Evolutionary conservation across 2,113 vertebrate genomes (phyloP), one percentile per base, ranked within the genome.

Genomic region (Prionailurus bengalensis): DNA sequence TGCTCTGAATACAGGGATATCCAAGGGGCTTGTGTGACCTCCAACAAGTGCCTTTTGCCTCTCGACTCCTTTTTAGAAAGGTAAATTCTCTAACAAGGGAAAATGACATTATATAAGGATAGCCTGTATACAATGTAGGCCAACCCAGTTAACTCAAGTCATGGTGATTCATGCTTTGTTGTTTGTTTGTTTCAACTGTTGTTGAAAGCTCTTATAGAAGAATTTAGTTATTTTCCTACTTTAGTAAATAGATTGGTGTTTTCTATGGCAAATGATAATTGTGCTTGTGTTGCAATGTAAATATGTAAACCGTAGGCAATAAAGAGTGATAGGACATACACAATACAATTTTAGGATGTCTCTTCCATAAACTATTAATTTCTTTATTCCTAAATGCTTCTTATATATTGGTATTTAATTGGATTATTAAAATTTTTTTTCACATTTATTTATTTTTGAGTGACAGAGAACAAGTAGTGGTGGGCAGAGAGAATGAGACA

Each of bases 71-170:
- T 81, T 94, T 80, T 65, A 42, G 8, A 93, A 27, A 91, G 36
- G 8, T 55, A 80, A 61, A 89, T 93, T 91, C 12, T 73, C 19
- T 95, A 66, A 63, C 9, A 94, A 95, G 85, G 27, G 91, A 70
- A 95, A 94, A 58, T 12, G 0, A 96, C 89, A 16, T 66, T 51
- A 16, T 27, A 10, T 19, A 55, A 65, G n/a, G 39, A 29, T 42
- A 84, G 7, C 42, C 39, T 79, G 51, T 81, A 13, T 88, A 63
- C 23, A 73, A 23, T 45, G 55, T 65, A 48, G 39, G 53, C 55
- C 73, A 78, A 36, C 39, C 0, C 1, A 71, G 33, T 74, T 39
- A 89, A 63, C 25, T 48, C 23, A 78, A 73, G 51, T 61, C 63
- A 51, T 23, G 25, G 27, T 48, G 16, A 94, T 63, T 78, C 48